Conservation (phyloP, 2,888 invertebrate species). For the Campoplex nolae region DNA sequence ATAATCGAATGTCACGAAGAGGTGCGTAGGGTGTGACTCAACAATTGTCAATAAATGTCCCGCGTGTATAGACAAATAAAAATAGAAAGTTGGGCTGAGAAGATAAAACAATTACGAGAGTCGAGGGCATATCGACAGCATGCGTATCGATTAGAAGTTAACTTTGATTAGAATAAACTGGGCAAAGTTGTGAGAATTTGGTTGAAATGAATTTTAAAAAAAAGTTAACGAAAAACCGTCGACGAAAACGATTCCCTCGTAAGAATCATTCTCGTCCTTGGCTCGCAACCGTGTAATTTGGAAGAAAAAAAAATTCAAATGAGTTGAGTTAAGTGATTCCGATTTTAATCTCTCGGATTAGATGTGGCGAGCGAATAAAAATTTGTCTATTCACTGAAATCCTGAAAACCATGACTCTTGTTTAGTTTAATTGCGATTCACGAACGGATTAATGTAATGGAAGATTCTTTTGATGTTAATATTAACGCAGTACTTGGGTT, state of each 20-base stretch:
- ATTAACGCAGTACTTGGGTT: not conserved
- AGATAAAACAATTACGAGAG: constrained; percentile 3
- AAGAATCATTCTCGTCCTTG: constrained; percentile 10
- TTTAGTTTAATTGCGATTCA: not conserved
- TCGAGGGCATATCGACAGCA: not conserved
- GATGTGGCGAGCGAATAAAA: constrained; percentile 8
- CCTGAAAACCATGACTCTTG: not conserved
- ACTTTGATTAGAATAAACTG: not conserved
- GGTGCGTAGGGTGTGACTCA: constrained; percentile 59
- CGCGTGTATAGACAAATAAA: not conserved
- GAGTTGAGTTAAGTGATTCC: not conserved
- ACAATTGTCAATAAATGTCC: constrained; percentile 23
- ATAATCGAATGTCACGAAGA: constrained; percentile 60
- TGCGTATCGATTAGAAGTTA: not conserved
- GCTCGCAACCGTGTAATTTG: not conserved
- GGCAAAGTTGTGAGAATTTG: not conserved
- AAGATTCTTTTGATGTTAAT: not conserved
- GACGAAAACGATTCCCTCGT: not conserved
- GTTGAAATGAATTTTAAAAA: not conserved
- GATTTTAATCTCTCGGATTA: constrained; percentile 38
- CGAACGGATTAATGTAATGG: not conserved
- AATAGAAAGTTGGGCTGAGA: not conserved
- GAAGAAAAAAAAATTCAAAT: constrained; percentile 8
- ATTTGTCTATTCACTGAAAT: constrained; percentile 23
- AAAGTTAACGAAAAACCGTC: not conserved